A percentile compares a stretch with the other conserved stretches of the same genome.
These are phyloP conservation scores for Pseudopipra pipra DNA, from an alignment of 2,113 vertebrate species.

Conservation along the genomic window DNA sequence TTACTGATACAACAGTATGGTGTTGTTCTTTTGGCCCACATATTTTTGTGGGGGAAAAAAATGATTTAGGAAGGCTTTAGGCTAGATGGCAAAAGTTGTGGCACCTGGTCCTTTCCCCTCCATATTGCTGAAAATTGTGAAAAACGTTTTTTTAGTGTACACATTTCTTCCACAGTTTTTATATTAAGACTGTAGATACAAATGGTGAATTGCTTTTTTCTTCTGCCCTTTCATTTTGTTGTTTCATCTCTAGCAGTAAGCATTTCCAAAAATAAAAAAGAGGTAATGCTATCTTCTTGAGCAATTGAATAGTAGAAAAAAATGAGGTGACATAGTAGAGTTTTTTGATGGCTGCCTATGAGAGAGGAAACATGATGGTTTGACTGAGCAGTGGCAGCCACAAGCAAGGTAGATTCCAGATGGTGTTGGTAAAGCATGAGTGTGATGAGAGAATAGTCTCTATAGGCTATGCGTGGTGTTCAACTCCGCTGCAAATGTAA, in stretches of 20 bases:
- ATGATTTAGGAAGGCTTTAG: neutral
- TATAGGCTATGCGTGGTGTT: neutral
- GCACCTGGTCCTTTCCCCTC: neutral
- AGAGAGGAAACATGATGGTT: neutral
- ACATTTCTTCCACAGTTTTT: neutral
- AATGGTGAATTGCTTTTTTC: neutral
- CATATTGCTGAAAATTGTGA: neutral
- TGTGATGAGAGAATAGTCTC: neutral
- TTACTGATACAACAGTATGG: neutral
- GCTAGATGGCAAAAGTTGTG: neutral
- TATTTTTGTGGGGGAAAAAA: neutral
- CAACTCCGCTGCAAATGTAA: neutral
- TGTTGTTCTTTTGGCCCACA: neutral
- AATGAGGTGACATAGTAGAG: neutral
- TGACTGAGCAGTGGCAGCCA: neutral
- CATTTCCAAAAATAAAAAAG: neutral
- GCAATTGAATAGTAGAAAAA: neutral
- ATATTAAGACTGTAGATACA: rapidly evolving
- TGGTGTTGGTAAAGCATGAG: neutral
- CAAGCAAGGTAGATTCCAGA: neutral
- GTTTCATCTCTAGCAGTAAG: neutral
- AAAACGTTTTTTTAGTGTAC: rapidly evolving
- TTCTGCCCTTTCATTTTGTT: neutral
- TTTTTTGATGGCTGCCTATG: neutral
- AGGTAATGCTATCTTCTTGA: neutral